Percentiles rank a stretch among this genome's conserved stretches.
phyloP scores from a whole-genome alignment of 2,113 vertebrate genomes.

The Archocentrus centrarchus region DNA sequence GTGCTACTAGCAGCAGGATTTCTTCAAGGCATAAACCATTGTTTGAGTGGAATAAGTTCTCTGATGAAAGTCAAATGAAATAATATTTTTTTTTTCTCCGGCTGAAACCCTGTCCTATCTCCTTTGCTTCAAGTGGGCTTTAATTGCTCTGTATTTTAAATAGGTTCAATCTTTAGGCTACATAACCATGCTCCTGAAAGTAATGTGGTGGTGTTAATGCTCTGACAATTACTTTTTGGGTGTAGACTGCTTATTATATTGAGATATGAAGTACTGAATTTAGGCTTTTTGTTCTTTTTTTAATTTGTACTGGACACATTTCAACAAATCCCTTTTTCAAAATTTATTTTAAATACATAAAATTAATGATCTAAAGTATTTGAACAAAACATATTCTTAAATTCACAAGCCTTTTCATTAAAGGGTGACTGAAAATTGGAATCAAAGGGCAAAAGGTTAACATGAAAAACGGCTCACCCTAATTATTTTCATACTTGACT shows the following conservation, averaged over 20 bases:
- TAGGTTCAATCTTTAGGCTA: not conserved
- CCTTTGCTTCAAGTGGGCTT: conserved; percentile 12
- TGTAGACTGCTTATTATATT: not conserved
- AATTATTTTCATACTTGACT: conserved; percentile 83
- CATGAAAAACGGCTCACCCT: conserved; percentile 48
- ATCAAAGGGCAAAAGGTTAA: conserved; percentile 40
- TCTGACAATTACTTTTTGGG: conserved; percentile 1
- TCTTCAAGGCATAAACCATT: conserved; percentile 24
- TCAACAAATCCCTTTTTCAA: not conserved
- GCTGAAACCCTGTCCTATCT: not conserved
- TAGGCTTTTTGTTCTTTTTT: too few relatives aligned
- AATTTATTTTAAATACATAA: not conserved
- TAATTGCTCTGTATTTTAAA: conserved; percentile 27
- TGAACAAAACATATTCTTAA: not conserved
- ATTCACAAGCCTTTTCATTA: not conserved
- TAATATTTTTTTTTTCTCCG: not conserved
- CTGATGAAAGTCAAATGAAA: conserved; percentile 58
- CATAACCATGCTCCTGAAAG: not conserved
- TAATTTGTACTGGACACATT: not conserved
- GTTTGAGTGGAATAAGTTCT: conserved; percentile 47
- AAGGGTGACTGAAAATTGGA: conserved; percentile 11
- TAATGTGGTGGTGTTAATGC: not conserved
- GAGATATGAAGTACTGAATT: too few relatives aligned
- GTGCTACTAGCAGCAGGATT: conserved; percentile 38
- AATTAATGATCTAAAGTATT: not conserved